A percentile compares a stretch with the other conserved stretches of the same genome.
Conservation (phyloP, 2,113 vertebrate species). For the Platichthys stellatus region DNA sequence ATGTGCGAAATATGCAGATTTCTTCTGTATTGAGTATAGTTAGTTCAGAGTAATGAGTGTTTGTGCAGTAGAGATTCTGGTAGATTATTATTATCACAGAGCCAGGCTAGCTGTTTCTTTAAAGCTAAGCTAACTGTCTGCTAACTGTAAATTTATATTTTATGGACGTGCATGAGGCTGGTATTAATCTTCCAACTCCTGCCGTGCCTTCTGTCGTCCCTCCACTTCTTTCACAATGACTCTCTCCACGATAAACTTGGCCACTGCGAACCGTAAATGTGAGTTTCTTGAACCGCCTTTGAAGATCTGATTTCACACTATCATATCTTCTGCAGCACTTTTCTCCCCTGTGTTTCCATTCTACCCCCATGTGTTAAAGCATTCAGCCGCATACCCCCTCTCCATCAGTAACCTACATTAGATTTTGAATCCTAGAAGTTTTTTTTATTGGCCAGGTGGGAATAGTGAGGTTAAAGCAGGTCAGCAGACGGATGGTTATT, state of each 20-base stretch:
- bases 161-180: background rate
- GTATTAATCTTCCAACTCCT: background rate
- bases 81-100: no score
- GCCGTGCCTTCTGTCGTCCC: conserved; percentile 1
- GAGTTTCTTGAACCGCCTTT: conserved; percentile 62
- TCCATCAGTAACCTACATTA: conserved; percentile 43
- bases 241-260: conserved; percentile 41
- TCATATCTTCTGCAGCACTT: conserved; percentile 37
- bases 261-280: conserved; percentile 58
- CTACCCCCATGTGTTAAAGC: conserved; percentile 68
- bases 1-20: no score
- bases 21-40: no score
- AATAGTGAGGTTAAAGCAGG: conserved; percentile 63
- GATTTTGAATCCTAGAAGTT: conserved; percentile 47
- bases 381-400: conserved; percentile 55
- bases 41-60: no score
- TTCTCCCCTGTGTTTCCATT: conserved; percentile 40
- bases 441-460: conserved; percentile 69
- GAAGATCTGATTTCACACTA: conserved; percentile 66
- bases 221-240: conserved; percentile 18
- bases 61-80: no score
- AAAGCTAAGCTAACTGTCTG: background rate
- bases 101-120: no score
- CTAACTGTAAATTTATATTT: background rate
- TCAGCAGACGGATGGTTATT: conserved; percentile 55